These are phyloP conservation scores for Chesias legatella DNA, from an alignment of 2,888 invertebrate species.

Conservation along the genomic window DNA sequence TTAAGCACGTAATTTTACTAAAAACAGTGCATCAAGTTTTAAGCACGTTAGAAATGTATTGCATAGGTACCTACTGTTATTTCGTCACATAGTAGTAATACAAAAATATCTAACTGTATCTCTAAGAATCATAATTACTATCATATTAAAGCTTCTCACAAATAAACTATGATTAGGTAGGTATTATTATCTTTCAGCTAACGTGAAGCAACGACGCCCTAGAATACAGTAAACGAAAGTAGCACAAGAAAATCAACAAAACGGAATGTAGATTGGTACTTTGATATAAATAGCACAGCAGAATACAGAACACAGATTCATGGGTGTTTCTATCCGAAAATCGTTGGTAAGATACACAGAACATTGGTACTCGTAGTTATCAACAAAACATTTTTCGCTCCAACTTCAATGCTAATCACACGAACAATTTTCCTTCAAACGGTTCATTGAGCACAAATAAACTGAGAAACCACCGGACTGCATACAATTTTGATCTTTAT, in stretches of 20 bases:
- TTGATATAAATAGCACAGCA: constrained; percentile 15
- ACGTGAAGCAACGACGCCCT: constrained; percentile 14
- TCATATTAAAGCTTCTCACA: constrained; percentile 13
- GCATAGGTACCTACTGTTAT: no score
- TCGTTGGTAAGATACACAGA: constrained; percentile 10
- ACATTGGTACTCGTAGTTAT: no score
- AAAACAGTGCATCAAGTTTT: no score
- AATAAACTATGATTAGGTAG: constrained; percentile 16
- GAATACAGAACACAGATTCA: constrained; percentile 7
- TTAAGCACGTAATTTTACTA: no score
- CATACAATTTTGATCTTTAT: constrained; percentile 32
- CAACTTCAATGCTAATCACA: constrained; percentile 30
- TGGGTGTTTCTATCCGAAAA: constrained; percentile 14
- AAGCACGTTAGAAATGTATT: no score
- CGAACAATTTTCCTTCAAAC: constrained; percentile 45
- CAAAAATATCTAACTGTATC: background rate
- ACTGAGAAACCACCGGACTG: constrained; percentile 31
- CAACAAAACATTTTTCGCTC: constrained; percentile 16
- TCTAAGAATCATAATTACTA: constrained; percentile 1
- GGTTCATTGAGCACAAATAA: constrained; percentile 44
- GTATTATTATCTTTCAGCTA: constrained; percentile 15
- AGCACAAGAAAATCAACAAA: constrained; percentile 21
- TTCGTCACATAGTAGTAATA: no score
- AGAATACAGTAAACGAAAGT: constrained; percentile 18
- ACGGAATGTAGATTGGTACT: constrained; percentile 12